phyloP scores from a whole-genome alignment of 1,140 invertebrate genomes.

The Drosophila lini region DNA sequence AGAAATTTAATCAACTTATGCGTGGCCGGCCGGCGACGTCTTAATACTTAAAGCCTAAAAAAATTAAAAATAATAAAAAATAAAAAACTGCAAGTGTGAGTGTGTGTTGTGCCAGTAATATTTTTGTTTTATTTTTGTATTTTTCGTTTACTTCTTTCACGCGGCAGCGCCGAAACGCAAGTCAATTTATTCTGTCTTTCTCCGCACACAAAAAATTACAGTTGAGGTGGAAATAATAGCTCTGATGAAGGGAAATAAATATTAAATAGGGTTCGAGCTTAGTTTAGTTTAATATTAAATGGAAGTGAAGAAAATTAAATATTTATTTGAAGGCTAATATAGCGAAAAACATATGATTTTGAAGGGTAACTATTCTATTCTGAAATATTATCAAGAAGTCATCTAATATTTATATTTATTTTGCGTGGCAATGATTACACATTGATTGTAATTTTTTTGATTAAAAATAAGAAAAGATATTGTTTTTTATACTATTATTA shows the following conservation, averaged over 20 bases:
- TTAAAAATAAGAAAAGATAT: no score
- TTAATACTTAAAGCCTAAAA: slow-evolving; percentile 56
- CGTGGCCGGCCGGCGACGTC: slow-evolving; percentile 58
- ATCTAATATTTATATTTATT: no score
- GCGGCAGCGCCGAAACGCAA: slow-evolving; percentile 26
- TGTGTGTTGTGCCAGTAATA: slow-evolving; percentile 39
- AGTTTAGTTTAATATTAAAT: no score
- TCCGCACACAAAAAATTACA: slow-evolving; percentile 25
- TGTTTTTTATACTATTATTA: no score
- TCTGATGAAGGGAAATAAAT: background rate
- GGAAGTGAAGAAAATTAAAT: no score
- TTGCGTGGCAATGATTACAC: no score
- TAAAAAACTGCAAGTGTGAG: slow-evolving; percentile 5
- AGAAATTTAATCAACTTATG: slow-evolving; percentile 79
- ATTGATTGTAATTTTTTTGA: no score
- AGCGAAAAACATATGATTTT: no score
- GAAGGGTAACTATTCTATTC: no score
- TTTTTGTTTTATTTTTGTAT: slow-evolving; percentile 50
- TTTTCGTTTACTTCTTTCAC: slow-evolving; percentile 47
- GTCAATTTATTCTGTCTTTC: slow-evolving; percentile 73
- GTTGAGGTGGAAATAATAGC: background rate
- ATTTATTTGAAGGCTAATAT: no score
- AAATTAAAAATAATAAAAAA: slow-evolving; percentile 4
- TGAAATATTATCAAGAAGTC: no score
- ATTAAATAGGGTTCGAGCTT: no score